These are phyloP conservation scores for Latheticus oryzae DNA, from an alignment of 2,888 invertebrate species.

Conservation along the genomic window DNA sequence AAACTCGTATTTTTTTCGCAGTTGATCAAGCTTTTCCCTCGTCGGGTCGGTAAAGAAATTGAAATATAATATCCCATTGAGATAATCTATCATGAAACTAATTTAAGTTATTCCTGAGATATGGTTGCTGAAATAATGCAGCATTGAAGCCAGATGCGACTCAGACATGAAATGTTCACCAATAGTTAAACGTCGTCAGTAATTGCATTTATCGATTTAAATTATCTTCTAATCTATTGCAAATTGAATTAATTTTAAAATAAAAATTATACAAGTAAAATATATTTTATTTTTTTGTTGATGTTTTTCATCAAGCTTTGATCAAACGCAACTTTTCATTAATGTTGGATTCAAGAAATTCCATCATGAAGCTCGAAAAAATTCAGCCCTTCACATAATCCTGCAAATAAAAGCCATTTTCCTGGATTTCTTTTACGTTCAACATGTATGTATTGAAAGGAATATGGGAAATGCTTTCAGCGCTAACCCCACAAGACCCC, in stretches of 20 bases:
- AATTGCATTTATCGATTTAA: conserved; percentile 15
- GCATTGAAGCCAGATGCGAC: not conserved
- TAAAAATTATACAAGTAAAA: too few relatives aligned
- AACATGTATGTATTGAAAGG: conserved; percentile 20
- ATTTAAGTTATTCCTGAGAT: conserved; percentile 5
- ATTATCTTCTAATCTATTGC: not conserved
- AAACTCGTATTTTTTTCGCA: too few relatives aligned
- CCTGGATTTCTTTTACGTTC: conserved; percentile 9
- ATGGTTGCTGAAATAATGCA: conserved; percentile 3
- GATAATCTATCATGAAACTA: too few relatives aligned
- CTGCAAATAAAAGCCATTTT: conserved; percentile 18
- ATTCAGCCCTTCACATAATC: conserved; percentile 12
- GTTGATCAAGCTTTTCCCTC: too few relatives aligned
- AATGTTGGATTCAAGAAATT: conserved; percentile 10
- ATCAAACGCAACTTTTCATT: conserved; percentile 14
- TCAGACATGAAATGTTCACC: not conserved
- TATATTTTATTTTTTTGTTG: too few relatives aligned
- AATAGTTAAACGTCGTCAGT: conserved; percentile 9
- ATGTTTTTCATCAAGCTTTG: too few relatives aligned
- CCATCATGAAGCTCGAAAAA: conserved; percentile 5
- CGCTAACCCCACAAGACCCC: conserved; percentile 21
- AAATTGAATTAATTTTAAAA: too few relatives aligned
- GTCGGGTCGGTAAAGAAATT: too few relatives aligned
- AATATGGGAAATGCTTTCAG: conserved; percentile 23
- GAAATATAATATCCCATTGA: too few relatives aligned